Evolutionary conservation across 2,888 invertebrate genomes (phyloP), one percentile per base, ranked within the genome.

Genomic region (Nipponacmea schrenckii): DNA sequence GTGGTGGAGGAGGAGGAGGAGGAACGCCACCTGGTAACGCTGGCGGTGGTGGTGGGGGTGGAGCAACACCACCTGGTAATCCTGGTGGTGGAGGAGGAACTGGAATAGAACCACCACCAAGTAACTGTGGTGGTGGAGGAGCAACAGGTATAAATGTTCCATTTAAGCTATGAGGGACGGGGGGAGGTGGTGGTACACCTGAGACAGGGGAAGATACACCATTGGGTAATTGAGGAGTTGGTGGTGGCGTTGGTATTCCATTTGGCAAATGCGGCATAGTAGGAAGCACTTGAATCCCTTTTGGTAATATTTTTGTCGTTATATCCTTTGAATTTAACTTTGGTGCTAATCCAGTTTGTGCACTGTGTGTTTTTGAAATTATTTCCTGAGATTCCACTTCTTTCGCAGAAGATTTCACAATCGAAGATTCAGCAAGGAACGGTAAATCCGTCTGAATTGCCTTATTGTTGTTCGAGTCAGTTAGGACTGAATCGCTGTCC

Each of bases 201-300:
- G 86, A 85, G 48, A 67, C 56, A 50, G 69, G 44, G 75, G 69
- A n/a, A 75, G 68, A 24, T 86, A 85, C 80, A 90, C 87, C 67
- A 67, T 56, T 20, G 86, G 64, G 89, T 68, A 31, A 69, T 27
- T 27, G 87, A 62, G 90, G 87, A 65, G 90, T 67, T 27, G 76
- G 73, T 12, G 89, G 90, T 45, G 90, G 90, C 68, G 89, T 91
- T 26, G 67, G 46, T 62, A 0, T 91, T 70, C 63, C 76, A 73
- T 45, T 90, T 15, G 70, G 67, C 17, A 31, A 63, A 27, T 44
- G 78, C 63, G 62, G 67, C 4, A 48, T 14, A 2, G 70, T 67
- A 17, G 63, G 63, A 15, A 56, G 26, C 24, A 56, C 56, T 24
- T 8, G 56, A 56, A 56, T 24, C 20, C 56, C 56, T 10, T 56